A percentile compares a stretch with the other conserved stretches of the same genome.
phyloP scores from a whole-genome alignment of 2,888 invertebrate species.

The Chalcis sispes region DNA sequence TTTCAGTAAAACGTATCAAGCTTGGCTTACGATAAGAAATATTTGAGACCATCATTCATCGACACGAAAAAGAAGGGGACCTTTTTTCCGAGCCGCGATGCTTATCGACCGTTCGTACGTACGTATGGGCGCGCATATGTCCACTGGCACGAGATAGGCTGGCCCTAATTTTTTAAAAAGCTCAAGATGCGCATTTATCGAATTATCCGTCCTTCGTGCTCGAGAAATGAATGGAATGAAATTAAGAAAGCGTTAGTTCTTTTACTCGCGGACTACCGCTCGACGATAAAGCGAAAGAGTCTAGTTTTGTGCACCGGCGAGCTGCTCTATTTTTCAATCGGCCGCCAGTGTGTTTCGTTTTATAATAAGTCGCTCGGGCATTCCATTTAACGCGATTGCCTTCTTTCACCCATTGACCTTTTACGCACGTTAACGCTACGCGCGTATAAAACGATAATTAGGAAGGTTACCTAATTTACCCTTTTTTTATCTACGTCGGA shows the following conservation, averaged over 20 bases:
- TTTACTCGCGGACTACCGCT: background rate
- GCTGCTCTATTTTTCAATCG: slow-evolving; percentile 28
- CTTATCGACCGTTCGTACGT: slow-evolving; percentile 20
- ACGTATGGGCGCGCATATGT: background rate
- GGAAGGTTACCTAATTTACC: no score
- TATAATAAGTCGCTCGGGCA: slow-evolving; percentile 36
- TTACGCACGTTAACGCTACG: background rate
- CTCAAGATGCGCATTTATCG: slow-evolving; percentile 37
- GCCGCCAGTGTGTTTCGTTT: slow-evolving; percentile 27
- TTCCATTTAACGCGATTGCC: background rate
- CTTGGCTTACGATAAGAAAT: slow-evolving; percentile 31
- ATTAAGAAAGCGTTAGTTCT: no score
- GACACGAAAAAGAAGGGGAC: background rate
- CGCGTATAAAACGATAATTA: no score
- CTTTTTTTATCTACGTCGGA: no score
- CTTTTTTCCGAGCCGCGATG: slow-evolving; percentile 12
- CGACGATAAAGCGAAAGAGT: no score
- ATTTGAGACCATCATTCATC: slow-evolving; percentile 32
- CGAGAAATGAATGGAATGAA: slow-evolving; percentile 16
- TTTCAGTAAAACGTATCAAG: slow-evolving; percentile 21
- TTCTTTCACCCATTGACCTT: background rate
- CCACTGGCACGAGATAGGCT: background rate
- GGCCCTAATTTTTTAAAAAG: slow-evolving; percentile 6
- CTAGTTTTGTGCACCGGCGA: no score
- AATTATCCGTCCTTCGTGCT: slow-evolving; percentile 24